A percentile compares a stretch with the other conserved stretches of the same genome.
phyloP scores from a whole-genome alignment of 64 coral and sea anemone species.

The Pocillopora verrucosa region DNA sequence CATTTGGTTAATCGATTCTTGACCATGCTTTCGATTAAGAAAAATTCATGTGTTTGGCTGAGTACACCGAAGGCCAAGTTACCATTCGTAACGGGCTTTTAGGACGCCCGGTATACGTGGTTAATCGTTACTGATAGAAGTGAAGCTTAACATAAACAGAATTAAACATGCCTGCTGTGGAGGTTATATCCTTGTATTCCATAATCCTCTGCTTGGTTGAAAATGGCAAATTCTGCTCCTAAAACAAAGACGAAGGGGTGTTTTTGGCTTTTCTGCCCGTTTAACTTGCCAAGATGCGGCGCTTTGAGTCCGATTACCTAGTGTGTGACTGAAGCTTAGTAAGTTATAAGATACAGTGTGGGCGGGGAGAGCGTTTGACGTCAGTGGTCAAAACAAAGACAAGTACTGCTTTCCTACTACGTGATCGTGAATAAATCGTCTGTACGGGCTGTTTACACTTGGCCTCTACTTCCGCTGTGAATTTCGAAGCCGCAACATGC shows the following conservation, averaged over 20 bases:
- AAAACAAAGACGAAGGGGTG: neutral
- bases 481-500: neutral
- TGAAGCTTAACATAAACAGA: conserved; percentile 13
- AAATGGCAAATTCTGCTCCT: neutral
- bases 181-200: conserved; percentile 26
- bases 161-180: conserved; percentile 31
- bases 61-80: neutral
- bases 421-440: conserved; percentile 57
- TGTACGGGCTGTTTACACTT: conserved; percentile 41
- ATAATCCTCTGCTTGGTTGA: conserved; percentile 15
- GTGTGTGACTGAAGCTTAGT: conserved; percentile 28
- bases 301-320: conserved; percentile 7
- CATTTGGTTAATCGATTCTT: conserved; percentile 7
- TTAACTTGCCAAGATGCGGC: conserved; percentile 19
- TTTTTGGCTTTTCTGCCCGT: neutral
- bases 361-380: conserved; percentile 33
- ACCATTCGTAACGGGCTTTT: neutral
- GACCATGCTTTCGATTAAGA: neutral
- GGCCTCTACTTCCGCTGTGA: conserved; percentile 34
- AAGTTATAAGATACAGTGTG: conserved; percentile 52
- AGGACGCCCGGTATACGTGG: neutral
- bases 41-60: neutral
- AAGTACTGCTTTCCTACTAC: conserved; percentile 20
- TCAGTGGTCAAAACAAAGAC: conserved; percentile 39
- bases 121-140: neutral